A percentile compares a stretch with the other conserved stretches of the same genome.
These are phyloP conservation scores for Zaprionus africanus DNA, from an alignment of 1,140 invertebrate species.

Conservation along the genomic window DNA sequence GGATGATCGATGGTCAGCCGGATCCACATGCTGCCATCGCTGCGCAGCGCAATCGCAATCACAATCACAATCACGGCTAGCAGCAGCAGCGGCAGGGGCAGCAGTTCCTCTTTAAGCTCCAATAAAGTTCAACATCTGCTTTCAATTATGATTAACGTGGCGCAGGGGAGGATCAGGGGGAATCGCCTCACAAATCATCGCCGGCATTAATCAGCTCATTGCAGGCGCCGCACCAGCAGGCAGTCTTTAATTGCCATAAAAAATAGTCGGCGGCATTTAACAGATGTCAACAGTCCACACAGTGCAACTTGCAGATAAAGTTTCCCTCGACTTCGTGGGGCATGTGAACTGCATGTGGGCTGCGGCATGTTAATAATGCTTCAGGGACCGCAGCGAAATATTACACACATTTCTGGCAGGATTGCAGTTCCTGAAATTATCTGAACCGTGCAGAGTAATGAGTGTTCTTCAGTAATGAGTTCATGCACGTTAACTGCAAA, in stretches of 20 bases:
- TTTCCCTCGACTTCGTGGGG: background rate
- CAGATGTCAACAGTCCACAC: slow-evolving; percentile 36
- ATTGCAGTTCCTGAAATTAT: background rate
- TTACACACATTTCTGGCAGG: background rate
- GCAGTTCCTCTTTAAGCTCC: slow-evolving; percentile 4
- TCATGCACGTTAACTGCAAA: background rate
- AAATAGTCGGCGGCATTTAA: slow-evolving; percentile 25
- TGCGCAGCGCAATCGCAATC: slow-evolving; percentile 9
- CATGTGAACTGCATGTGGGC: slow-evolving; percentile 14
- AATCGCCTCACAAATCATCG: slow-evolving; percentile 45
- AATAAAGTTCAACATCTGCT: slow-evolving; percentile 47
- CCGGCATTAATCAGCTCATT: slow-evolving; percentile 36
- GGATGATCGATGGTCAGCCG: slow-evolving; percentile 8
- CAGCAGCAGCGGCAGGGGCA: background rate
- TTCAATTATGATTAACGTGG: slow-evolving; percentile 52
- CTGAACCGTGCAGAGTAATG: background rate
- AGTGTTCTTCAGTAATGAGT: background rate
- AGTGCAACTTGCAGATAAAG: slow-evolving; percentile 21
- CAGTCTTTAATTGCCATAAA: slow-evolving; percentile 48
- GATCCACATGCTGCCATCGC: background rate
- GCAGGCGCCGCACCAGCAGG: slow-evolving; percentile 34
- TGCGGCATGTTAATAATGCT: slow-evolving; percentile 33
- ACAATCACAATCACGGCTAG: slow-evolving; percentile 16
- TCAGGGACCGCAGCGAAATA: slow-evolving; percentile 5
- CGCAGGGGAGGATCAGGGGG: background rate